Conservation (phyloP, 2,113 vertebrate species). For the Caretta caretta region DNA sequence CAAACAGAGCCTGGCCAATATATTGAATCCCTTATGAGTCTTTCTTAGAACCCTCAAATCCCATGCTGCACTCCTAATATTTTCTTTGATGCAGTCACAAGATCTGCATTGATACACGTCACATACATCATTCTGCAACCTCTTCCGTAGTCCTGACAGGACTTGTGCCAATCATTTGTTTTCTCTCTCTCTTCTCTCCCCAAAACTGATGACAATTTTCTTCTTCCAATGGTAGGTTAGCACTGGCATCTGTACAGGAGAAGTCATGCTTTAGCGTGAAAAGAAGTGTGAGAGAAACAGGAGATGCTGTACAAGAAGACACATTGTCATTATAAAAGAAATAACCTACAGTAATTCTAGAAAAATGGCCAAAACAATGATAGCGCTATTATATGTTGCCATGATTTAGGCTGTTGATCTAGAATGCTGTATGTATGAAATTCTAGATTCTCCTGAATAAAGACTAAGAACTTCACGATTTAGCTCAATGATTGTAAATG, state of each 20-base stretch:
- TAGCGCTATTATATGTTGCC: not conserved
- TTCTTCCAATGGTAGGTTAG: not conserved
- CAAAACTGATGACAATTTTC: not conserved
- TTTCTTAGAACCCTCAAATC: not conserved
- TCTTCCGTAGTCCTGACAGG: not conserved
- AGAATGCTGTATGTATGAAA: not conserved
- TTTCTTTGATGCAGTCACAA: conserved; percentile 24
- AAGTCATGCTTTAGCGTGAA: rapidly evolving
- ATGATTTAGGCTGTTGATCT: not conserved
- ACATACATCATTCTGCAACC: rapidly evolving
- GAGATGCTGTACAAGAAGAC: not conserved
- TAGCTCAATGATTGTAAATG: not conserved
- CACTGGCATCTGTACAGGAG: not conserved
- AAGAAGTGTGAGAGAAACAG: not conserved
- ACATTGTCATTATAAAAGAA: not conserved
- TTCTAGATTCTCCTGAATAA: not conserved
- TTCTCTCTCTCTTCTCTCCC: not conserved
- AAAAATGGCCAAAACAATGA: not conserved
- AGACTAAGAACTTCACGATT: not conserved
- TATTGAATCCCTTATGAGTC: not conserved
- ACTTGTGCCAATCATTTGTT: not conserved
- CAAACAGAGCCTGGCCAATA: not conserved
- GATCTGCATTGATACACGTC: not conserved
- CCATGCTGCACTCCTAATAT: not conserved
- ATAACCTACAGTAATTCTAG: not conserved